Conservation (phyloP, 2,113 vertebrate species). For the Eonycteris spelaea region DNA sequence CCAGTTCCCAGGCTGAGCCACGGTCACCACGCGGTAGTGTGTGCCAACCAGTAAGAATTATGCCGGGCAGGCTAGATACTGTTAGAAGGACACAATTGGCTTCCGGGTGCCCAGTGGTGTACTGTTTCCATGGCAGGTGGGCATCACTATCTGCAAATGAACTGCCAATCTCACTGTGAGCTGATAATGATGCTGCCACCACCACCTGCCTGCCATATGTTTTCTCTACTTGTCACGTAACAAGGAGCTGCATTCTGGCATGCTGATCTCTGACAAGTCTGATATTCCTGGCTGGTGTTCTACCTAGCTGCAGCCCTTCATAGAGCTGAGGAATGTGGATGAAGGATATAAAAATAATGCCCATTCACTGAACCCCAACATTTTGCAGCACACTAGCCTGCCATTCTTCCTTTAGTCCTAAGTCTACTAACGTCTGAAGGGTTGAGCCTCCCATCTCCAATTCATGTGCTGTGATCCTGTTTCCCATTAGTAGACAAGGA, state of each 20-base stretch:
- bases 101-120: conserved; percentile 36
- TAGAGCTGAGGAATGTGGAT: not conserved
- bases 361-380: not conserved
- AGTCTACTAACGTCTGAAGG: not conserved
- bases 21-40: not conserved
- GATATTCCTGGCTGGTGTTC: not conserved
- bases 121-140: conserved; percentile 59
- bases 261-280: conserved; percentile 53
- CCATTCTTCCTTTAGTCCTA: not conserved
- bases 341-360: not conserved
- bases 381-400: not conserved
- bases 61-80: not conserved
- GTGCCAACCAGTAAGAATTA: conserved; percentile 4
- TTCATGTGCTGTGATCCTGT: not conserved
- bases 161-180: conserved; percentile 68
- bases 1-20: not conserved
- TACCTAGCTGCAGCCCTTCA: not conserved
- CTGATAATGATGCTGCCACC: conserved; percentile 57
- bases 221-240: conserved; percentile 63
- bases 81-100: not conserved
- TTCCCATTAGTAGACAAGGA: not conserved
- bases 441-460: not conserved
- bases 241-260: conserved; percentile 61
- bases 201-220: conserved; percentile 75
- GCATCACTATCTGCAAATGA: conserved; percentile 64